phyloP scores from a whole-genome alignment of 2,797 vertebrate species.

The Sebastes trivittatus region DNA sequence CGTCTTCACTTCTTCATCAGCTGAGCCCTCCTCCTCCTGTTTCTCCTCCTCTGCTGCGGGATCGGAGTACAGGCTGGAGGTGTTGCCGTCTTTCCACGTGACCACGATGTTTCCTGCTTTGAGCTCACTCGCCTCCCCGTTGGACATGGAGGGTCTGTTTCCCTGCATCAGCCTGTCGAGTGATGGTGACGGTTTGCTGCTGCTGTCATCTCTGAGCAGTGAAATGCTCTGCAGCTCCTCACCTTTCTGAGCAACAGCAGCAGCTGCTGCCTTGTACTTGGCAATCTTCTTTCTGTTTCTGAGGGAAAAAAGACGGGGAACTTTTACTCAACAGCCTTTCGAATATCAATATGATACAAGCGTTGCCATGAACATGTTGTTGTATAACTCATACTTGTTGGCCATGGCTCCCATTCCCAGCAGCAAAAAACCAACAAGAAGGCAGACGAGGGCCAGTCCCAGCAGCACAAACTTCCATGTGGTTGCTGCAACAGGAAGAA shows the following conservation, averaged over 20 bases:
- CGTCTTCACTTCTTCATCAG: background rate
- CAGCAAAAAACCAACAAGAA: conserved; percentile 86
- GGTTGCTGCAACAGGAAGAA: conserved; percentile 75
- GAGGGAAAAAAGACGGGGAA: background rate
- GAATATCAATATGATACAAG: background rate
- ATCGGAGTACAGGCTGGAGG: conserved; percentile 74
- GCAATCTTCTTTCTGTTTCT: conserved; percentile 86
- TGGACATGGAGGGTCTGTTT: background rate
- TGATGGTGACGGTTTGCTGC: background rate
- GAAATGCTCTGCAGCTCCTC: conserved; percentile 62
- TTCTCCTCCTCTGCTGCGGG: conserved; percentile 30
- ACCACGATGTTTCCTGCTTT: conserved; percentile 73
- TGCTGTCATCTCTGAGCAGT: background rate
- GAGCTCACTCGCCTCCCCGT: conserved; percentile 30
- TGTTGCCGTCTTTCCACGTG: conserved; percentile 84
- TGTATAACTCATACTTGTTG: conserved; percentile 78
- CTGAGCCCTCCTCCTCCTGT: conserved; percentile 18
- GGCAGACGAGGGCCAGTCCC: conserved; percentile 77
- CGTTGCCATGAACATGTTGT: background rate
- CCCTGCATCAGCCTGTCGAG: background rate
- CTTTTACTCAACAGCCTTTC: background rate
- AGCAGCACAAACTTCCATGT: conserved; percentile 89
- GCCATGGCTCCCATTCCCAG: conserved; percentile 82
- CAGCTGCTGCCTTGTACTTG: conserved; percentile 53
- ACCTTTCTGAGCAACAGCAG: conserved; percentile 20